Conservation (phyloP, 2,888 invertebrate genomes). For the Eledona agricola region DNA sequence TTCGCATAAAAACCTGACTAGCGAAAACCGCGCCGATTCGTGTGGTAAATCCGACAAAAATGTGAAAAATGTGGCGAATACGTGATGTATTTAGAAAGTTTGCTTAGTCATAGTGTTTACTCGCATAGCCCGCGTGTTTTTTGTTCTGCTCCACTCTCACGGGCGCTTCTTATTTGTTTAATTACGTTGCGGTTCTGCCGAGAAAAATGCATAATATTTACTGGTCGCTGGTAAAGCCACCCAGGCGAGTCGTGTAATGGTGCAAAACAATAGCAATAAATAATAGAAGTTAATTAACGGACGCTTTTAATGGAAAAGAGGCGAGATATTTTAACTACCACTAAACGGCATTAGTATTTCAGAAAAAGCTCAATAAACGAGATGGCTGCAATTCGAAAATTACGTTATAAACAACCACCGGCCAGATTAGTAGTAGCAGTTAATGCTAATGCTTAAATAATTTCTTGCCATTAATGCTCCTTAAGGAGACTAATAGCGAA, state of each 20-base stretch:
- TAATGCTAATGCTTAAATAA: constrained; percentile 37
- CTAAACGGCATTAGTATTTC: not conserved
- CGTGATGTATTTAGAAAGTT: constrained; percentile 37
- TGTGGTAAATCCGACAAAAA: too few relatives aligned
- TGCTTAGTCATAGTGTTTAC: constrained; percentile 34
- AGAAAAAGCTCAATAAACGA: constrained; percentile 3
- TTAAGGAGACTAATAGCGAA: constrained; percentile 22
- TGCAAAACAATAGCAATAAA: constrained; percentile 18
- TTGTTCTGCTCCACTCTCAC: too few relatives aligned
- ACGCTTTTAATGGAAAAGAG: constrained; percentile 4
- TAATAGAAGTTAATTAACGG: constrained; percentile 14
- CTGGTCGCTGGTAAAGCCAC: too few relatives aligned
- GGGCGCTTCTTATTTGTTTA: too few relatives aligned
- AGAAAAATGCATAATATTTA: too few relatives aligned
- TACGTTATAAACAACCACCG: constrained; percentile 15
- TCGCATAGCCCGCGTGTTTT: too few relatives aligned
- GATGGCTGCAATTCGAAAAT: constrained; percentile 7
- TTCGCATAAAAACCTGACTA: constrained; percentile 18
- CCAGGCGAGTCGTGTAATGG: too few relatives aligned
- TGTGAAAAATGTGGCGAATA: too few relatives aligned
- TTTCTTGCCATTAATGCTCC: constrained; percentile 29
- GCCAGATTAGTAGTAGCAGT: constrained; percentile 8
- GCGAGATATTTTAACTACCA: not conserved
- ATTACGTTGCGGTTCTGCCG: too few relatives aligned
- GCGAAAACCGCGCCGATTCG: constrained; percentile 14